Evolutionary conservation across 2,113 vertebrate genomes (phyloP).

Genomic region (Hypanus sabinus): DNA sequence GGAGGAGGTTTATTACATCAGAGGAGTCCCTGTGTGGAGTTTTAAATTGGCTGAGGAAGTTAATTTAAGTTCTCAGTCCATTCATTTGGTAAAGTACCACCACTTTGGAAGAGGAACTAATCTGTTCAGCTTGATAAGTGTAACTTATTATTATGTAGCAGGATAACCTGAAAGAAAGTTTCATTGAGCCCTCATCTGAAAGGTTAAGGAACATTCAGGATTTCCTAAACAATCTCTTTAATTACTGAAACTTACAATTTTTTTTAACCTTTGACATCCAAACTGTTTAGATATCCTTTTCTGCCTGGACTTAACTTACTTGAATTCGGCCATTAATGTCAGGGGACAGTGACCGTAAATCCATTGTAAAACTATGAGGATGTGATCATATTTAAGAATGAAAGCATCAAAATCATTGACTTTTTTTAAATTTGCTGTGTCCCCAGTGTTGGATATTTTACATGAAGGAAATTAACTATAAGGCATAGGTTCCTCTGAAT

Average conservation of each 20-base stretch:
- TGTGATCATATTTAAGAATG: too few species aligned
- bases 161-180: neutral
- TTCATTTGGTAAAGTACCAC: neutral
- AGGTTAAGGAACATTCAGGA: neutral
- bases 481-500: too few species aligned
- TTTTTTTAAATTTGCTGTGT: too few species aligned
- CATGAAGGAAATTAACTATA: too few species aligned
- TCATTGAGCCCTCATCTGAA: neutral
- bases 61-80: neutral
- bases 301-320: neutral
- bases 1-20: too few species aligned
- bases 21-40: neutral
- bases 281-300: neutral
- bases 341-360: neutral
- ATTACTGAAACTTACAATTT: neutral
- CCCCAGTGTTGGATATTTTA: too few species aligned
- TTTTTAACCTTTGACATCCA: neutral
- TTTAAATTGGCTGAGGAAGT: neutral
- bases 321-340: neutral
- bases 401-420: too few species aligned
- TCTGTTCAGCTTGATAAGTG: neutral
- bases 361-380: neutral
- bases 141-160: neutral
- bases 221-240: conserved; percentile 4
- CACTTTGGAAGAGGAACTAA: neutral